Evolutionary conservation across 2,797 vertebrate species (phyloP), one percentile per base, ranked within the genome.

Genomic region (Halcyon leucocephala): DNA sequence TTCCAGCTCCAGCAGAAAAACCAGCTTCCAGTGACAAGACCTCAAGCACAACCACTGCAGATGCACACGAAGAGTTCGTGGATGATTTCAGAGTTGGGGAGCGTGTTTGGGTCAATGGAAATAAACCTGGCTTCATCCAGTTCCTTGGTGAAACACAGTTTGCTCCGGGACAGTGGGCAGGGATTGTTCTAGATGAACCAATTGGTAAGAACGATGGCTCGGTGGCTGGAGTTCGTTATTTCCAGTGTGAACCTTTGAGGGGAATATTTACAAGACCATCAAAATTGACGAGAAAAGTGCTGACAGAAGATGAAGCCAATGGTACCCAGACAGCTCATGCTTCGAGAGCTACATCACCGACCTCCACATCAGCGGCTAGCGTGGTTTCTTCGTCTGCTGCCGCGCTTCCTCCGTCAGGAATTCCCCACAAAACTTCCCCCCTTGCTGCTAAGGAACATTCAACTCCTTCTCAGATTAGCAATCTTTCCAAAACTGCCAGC

Each of bases 131-230:
- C 48, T 98, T 98, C 22, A 99, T 99, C 92, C 99, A 99, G 91
- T 99, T 99, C 85, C 97, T 99, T 5, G 99, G 99, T 6, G 98
- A 98, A 35, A 99, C 99, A 0, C 99, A 99, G 93, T 99, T 99
- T 52, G 99, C 99, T 5, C 99, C 99, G 0, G 99, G 99, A 57
- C 99, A 99, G 88, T 99, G 99, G 99, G 99, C 99, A 1, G 99
- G 99, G 48, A 99, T 99, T 24, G 99, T 99, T 86, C 96, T 99
- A 57, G 99, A 99, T 10, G 99, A 99, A 91, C 97, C 99, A 16
- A 99, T 99, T 17, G 99, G 99, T 28, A 99, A 99, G 97, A 99
- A 99, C 3, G 99, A 99, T 0, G 99, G 99, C 18, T 99, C 99
- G 0, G 99, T 99, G 95, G 99, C 99, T 3, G 99, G 99, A 7